Evolutionary conservation across 2,888 invertebrate genomes (phyloP).

Genomic region (Calameuta idolon): DNA sequence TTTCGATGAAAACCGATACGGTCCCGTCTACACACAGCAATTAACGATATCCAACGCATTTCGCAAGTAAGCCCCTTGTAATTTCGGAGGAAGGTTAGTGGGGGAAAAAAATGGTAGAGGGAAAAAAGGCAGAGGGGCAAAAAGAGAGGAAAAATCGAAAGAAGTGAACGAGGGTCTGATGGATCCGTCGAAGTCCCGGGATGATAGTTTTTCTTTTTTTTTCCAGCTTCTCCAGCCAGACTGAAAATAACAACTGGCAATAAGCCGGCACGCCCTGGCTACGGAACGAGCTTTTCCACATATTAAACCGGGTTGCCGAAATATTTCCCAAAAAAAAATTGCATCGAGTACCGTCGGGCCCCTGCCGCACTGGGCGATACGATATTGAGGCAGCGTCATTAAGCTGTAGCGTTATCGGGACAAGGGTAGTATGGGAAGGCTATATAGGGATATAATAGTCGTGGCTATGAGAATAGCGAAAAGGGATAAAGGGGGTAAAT

Average conservation of each 20-base stretch:
- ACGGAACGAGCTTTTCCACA: conserved; percentile 55
- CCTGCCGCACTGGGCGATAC: conserved; percentile 30
- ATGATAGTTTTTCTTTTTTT: conserved; percentile 31
- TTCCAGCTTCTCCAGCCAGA: conserved; percentile 26
- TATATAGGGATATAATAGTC: conserved; percentile 21
- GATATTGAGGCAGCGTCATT: conserved; percentile 59
- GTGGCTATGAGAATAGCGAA: conserved; percentile 25
- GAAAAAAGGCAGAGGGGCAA: neutral
- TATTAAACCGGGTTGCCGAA: conserved; percentile 51
- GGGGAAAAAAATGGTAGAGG: too few relatives aligned
- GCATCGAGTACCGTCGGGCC: conserved; percentile 7
- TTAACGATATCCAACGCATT: neutral
- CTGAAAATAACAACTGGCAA: conserved; percentile 59
- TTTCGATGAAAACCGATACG: neutral
- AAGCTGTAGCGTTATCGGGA: conserved; percentile 44
- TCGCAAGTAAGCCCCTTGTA: neutral
- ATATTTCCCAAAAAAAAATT: conserved; percentile 28
- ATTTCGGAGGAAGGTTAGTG: neutral
- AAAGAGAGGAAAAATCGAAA: neutral
- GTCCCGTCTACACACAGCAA: neutral
- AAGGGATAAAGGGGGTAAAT: conserved; percentile 52
- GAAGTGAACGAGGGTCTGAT: conserved; percentile 8
- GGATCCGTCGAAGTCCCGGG: neutral
- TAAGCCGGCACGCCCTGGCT: conserved; percentile 49
- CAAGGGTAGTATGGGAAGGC: conserved; percentile 25